These are phyloP conservation scores for Hetaerina titia DNA, from an alignment of 2,888 invertebrate species.

Conservation along the genomic window DNA sequence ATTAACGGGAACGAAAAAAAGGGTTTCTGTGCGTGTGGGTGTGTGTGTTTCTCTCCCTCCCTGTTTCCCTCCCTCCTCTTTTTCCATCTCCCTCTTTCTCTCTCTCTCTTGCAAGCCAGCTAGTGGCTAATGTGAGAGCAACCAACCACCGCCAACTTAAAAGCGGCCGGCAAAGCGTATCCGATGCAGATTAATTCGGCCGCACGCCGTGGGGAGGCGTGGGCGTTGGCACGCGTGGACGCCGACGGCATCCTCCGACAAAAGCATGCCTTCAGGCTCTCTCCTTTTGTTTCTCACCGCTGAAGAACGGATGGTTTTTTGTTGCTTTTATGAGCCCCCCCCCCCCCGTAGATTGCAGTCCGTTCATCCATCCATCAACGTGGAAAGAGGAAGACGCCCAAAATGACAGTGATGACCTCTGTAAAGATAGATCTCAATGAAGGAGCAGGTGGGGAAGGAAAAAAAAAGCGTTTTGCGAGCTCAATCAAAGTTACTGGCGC, in stretches of 20 bases:
- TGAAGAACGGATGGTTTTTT: background rate
- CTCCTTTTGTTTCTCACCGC: constrained; percentile 16
- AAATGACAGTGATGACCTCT: background rate
- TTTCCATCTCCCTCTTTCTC: background rate
- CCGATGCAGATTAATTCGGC: constrained; percentile 47
- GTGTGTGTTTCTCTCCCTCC: background rate
- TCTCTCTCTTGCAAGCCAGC: background rate
- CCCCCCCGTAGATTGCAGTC: background rate
- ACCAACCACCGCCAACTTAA: background rate
- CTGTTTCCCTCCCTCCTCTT: background rate
- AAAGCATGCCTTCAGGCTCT: constrained; percentile 44
- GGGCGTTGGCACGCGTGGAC: constrained; percentile 42
- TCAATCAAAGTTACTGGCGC: background rate
- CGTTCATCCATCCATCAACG: background rate
- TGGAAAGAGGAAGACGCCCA: background rate
- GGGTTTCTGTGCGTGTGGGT: background rate
- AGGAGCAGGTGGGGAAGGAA: background rate
- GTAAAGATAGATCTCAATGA: background rate
- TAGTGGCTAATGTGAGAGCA: background rate
- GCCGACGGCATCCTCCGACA: constrained; percentile 31
- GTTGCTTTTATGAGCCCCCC: background rate
- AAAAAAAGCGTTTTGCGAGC: background rate
- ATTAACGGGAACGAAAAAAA: constrained; percentile 54
- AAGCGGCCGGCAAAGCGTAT: constrained; percentile 6
- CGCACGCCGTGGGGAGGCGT: constrained; percentile 47